A percentile compares a stretch with the other conserved stretches of the same genome.
Evolutionary conservation across 2,888 invertebrate genomes (phyloP).

Genomic region (Limnephilus rhombicus): DNA sequence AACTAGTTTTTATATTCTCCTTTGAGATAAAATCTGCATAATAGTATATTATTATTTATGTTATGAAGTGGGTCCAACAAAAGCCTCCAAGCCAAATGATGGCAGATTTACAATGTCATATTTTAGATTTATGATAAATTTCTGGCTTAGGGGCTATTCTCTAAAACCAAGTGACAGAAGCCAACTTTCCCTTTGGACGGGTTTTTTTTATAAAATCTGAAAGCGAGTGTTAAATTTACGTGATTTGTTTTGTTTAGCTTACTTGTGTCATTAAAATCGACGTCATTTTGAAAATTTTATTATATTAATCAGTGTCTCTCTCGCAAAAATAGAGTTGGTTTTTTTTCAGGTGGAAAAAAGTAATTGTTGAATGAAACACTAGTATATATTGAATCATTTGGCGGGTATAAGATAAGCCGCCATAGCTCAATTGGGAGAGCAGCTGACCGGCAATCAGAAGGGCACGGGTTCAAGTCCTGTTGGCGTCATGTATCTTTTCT

Average conservation of each 20-base stretch:
- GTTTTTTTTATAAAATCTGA: no score
- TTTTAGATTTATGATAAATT: background rate
- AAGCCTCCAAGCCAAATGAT: background rate
- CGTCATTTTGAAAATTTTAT: background rate
- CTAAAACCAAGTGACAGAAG: background rate
- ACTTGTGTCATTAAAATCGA: no score
- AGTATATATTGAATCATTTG: no score
- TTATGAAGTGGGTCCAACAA: background rate
- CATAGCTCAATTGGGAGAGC: no score
- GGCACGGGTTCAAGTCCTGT: no score
- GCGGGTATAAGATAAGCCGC: no score
- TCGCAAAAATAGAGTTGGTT: no score
- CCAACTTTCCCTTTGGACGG: background rate
- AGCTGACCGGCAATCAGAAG: no score
- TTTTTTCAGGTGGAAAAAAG: no score
- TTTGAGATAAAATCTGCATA: constrained; percentile 24
- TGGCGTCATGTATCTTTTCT: no score
- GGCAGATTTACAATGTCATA: background rate
- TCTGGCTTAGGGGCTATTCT: background rate
- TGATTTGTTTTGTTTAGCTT: background rate
- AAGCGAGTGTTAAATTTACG: background rate
- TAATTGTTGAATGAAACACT: no score
- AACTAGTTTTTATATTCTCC: constrained; percentile 3
- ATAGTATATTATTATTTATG: background rate
- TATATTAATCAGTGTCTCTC: no score